Evolutionary conservation across 2,797 vertebrate genomes (phyloP).

Genomic region (Rhyacichthys aspro): DNA sequence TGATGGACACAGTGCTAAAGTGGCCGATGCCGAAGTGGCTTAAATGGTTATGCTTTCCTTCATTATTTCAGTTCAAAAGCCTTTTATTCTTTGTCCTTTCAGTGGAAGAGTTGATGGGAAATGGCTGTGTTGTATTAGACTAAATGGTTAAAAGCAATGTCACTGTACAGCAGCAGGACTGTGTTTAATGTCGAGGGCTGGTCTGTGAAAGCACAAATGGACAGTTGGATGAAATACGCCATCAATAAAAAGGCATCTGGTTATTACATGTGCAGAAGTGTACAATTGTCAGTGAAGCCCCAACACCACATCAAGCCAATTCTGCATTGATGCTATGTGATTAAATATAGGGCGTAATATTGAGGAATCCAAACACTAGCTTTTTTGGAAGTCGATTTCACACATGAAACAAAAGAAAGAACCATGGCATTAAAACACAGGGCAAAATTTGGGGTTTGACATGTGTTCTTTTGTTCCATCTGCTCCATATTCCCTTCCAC

Average conservation of each 20-base stretch:
- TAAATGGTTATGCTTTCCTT: too few relatives aligned
- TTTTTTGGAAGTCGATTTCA: slow-evolving; percentile 3
- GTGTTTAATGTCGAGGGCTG: slow-evolving; percentile 54
- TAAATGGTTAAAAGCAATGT: slow-evolving; percentile 20
- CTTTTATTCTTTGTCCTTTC: slow-evolving; percentile 14
- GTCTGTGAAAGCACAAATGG: slow-evolving; percentile 48
- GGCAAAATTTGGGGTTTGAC: slow-evolving; percentile 15
- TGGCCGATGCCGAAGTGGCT: too few relatives aligned
- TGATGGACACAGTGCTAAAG: too few relatives aligned
- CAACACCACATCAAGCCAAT: slow-evolving; percentile 12
- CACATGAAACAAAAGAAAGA: slow-evolving; percentile 9
- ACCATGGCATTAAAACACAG: not conserved
- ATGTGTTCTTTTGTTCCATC: slow-evolving; percentile 44
- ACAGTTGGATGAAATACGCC: slow-evolving; percentile 52
- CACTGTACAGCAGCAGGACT: slow-evolving; percentile 44
- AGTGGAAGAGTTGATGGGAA: slow-evolving; percentile 5
- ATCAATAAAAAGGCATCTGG: slow-evolving; percentile 54
- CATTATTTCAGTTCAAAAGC: slow-evolving; percentile 9
- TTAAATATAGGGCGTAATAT: not conserved
- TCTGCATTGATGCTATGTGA: not conserved
- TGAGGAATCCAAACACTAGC: slow-evolving; percentile 9
- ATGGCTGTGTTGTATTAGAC: slow-evolving; percentile 26
- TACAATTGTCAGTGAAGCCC: slow-evolving; percentile 17
- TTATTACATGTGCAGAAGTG: slow-evolving; percentile 43
- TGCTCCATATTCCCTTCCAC: slow-evolving; percentile 40